Base-by-base conservation (phyloP, 2,797 vertebrate species). In the Australoheros facetus region DNA sequence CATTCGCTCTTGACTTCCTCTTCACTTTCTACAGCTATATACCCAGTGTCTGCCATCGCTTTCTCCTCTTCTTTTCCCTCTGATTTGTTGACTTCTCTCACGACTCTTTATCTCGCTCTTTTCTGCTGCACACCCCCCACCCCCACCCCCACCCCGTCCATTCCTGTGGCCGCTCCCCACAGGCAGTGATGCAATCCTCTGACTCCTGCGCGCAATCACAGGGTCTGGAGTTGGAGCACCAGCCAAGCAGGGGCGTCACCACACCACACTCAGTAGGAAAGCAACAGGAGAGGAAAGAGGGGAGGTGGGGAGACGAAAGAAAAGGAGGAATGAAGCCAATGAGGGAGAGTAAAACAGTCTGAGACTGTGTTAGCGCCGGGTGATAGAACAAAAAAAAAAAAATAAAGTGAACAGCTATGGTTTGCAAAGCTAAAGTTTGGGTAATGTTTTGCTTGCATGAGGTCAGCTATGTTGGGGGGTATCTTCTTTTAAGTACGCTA, bases 121-220 rank as follows among this genome's bases (percentile, higher is more conserved):
- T 73, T 28, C 45, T 39, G 34, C 37, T 13, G 12, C 23, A 19
- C 13, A 1, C 73, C 9, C 30, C 51, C 34, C 19, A 34, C 59
- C 62, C 77, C 81, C 74, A 82, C 34, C 34, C 34, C 9, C 3
- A 75, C 73, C 70, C 74, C 79, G 84, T 80, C 86, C 90, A 92
- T 93, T 95, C 92, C 92, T 92, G 86, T 87, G 90, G 92, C 91
- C 91, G 93, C 90, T 92, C 92, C 91, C 92, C 87, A 89, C 94
- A 89, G 87, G 86, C 94, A 86, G 93, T 96, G 95, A 96, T 95
- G 95, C 95, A 96, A 96, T 95, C 90, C 92, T 81, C 88, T 32
- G 82, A 93, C 93, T 95, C 91, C 92, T 90, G 93, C 80, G 70
- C 80, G 95, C 95, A 96, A 96, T 95, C 93, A 85, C 92, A 90